Evolutionary conservation across 2,113 vertebrate species (phyloP), one percentile per base, ranked within the genome.

Genomic region (Mastomys coucha): DNA sequence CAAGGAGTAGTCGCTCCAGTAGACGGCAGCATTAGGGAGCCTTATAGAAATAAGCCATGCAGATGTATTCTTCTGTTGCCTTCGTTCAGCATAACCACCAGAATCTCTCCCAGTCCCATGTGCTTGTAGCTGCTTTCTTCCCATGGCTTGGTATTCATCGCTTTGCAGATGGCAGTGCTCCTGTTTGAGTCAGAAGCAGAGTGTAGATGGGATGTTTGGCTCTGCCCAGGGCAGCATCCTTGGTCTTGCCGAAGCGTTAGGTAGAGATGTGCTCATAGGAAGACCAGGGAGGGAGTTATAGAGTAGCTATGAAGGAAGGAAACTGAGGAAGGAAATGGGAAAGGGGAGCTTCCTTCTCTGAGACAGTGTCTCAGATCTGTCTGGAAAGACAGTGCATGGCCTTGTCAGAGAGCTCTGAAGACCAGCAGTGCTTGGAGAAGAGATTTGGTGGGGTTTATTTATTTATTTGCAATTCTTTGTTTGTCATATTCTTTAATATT

Each of bases 31-130:
- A n/a, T 65, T 10, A 2, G 28, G 49, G 28, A 36, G 36, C 26
- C 76, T 60, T 3, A 12, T 28, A 1, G 16, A 36, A 36, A 36
- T 72, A 20, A 20, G 11, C 13, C 16, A 1, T 20, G 8, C 13
- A 36, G 24, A 9, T 7, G 2, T 7, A 9, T 31, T 51, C 3
- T 8, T 14, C n/a, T 39, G 26, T 28, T 12, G 13, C 45, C 65
- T 24, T 20, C 22, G 14, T 8, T 28, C 69, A 13, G 86, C 51
- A 7, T 33, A 8, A 1, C 20, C 6, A 6, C 28, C 16, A 4
- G 56, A 26, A 60, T 7, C 26, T n/a, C 1, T 22, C 85, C 0
- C 1, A 10, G 0, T 6, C 4, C 49, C 7, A 0, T 36, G 3
- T 24, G 24, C 56, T 31, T 28, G 4, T 2, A 24, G 81, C n/a